Evolutionary conservation across 2,113 vertebrate genomes (phyloP), one percentile per base, ranked within the genome.

Genomic region (Esox niger): DNA sequence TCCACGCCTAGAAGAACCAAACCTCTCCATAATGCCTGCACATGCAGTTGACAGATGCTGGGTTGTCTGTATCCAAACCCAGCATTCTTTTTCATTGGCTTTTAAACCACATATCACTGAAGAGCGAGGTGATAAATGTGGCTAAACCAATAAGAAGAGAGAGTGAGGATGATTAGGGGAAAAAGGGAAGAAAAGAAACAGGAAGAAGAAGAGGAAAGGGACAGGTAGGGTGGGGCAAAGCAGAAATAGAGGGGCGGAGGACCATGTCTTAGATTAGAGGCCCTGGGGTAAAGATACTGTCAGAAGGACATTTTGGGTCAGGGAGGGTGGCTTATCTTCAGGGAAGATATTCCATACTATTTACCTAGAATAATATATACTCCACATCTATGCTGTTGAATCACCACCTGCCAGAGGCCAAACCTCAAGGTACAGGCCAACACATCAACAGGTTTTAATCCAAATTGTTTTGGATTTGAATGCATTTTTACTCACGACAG

Each of bases 401-500:
- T 78, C 66, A 49, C 75, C 26, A 56, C 78, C 79, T 32, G 55
- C 75, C 75, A 31, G 76, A 79, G 76, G 78, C 81, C 60, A 93
- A 88, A 86, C 93, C 91, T 94, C 93, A 92, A 93, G 92, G 93
- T 92, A 95, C 91, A 94, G 38, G 13, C 15, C 83, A 76, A 87
- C 82, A 86, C 90, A 93, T 79, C 64, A 75, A 86, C 76, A 92
- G 91, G 92, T 92, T 95, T 38, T 38, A 15, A 38, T 38, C 35
- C 92, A 79, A 84, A 94, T n/a, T n/a, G 94, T 86, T 95, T 94
- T 93, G 92, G 94, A 95, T 96, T 97, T 96, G 95, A 99, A 99
- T 99, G 97, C 97, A 99, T 98, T 98, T 98, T 98, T 98, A 99
- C 96, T 97, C 95, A 98, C 94, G 98, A 94, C 95, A 93, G 92